These are phyloP conservation scores for Misgurnus mizolepis DNA, from an alignment of 2,113 vertebrate species.

Conservation along the genomic window DNA sequence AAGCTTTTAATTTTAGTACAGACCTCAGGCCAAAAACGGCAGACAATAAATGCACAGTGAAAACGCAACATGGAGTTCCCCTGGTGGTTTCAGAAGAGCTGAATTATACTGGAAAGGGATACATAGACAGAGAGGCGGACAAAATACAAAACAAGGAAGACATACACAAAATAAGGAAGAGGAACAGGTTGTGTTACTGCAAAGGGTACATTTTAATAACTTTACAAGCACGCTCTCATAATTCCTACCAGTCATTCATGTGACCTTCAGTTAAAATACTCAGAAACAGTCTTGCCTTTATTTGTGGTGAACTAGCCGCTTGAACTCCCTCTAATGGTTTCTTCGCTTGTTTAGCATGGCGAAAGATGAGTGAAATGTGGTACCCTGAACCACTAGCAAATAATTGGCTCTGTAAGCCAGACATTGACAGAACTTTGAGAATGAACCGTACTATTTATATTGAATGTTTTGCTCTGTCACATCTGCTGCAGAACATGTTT, in stretches of 20 bases:
- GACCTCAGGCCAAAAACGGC: background rate
- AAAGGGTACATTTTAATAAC: constrained; percentile 14
- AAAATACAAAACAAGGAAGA: background rate
- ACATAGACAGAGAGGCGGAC: background rate
- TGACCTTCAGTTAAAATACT: constrained; percentile 35
- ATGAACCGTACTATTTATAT: constrained; percentile 2
- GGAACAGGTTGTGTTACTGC: background rate
- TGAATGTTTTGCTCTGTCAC: background rate
- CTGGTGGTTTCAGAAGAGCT: background rate
- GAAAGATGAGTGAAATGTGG: constrained; percentile 22
- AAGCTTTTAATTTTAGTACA: background rate
- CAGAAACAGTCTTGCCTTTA: constrained; percentile 7
- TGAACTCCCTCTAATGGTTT: constrained; percentile 37
- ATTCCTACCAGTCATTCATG: constrained; percentile 15
- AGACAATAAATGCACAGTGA: constrained; percentile 24
- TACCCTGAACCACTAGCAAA: background rate
- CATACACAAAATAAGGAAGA: background rate
- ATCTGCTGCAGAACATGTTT: background rate
- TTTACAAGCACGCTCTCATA: background rate
- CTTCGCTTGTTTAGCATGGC: constrained; percentile 38
- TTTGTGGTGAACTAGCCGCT: constrained; percentile 29
- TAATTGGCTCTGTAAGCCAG: background rate
- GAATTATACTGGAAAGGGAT: constrained; percentile 5
- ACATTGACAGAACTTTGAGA: background rate
- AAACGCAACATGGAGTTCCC: constrained; percentile 40